These are phyloP conservation scores for Idris sp. DNA, from an alignment of 1,140 invertebrate genomes.

Conservation along the genomic window DNA sequence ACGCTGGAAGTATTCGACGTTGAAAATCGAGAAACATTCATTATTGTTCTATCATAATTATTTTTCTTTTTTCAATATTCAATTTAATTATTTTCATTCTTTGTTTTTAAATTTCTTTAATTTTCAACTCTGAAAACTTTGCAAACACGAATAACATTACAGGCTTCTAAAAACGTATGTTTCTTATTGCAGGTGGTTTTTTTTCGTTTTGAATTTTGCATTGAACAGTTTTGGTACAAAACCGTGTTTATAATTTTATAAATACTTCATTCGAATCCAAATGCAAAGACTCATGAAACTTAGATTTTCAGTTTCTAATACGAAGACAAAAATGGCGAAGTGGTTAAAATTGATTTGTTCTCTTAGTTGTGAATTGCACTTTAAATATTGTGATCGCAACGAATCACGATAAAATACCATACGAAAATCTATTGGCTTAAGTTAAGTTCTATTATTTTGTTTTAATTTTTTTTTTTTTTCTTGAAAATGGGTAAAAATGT, in stretches of 20 bases:
- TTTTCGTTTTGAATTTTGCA: conserved; percentile 17
- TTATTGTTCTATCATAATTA: no score
- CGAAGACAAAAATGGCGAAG: conserved; percentile 8
- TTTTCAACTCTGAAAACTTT: conserved; percentile 16
- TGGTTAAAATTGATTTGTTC: conserved; percentile 26
- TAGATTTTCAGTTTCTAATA: conserved; percentile 10
- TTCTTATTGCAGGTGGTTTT: conserved; percentile 7
- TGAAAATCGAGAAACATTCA: conserved; percentile 27
- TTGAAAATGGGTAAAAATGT: conserved; percentile 29
- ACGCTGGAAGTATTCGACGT: conserved; percentile 11
- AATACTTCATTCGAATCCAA: no score
- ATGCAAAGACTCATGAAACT: no score
- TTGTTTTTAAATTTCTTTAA: not conserved
- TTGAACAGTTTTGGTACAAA: no score
- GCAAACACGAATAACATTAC: conserved; percentile 11
- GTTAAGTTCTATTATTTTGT: no score
- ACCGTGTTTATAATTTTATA: no score
- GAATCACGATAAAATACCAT: no score
- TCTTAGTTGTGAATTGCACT: conserved; percentile 42
- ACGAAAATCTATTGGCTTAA: conserved; percentile 33
- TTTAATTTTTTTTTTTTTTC: conserved; percentile 32
- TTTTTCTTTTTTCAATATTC: no score
- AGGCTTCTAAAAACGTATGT: conserved; percentile 15
- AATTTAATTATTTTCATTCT: no score
- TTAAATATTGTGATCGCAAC: no score